These are phyloP conservation scores for Drosophila pullipes DNA, from an alignment of 2,888 invertebrate species.

Conservation along the genomic window DNA sequence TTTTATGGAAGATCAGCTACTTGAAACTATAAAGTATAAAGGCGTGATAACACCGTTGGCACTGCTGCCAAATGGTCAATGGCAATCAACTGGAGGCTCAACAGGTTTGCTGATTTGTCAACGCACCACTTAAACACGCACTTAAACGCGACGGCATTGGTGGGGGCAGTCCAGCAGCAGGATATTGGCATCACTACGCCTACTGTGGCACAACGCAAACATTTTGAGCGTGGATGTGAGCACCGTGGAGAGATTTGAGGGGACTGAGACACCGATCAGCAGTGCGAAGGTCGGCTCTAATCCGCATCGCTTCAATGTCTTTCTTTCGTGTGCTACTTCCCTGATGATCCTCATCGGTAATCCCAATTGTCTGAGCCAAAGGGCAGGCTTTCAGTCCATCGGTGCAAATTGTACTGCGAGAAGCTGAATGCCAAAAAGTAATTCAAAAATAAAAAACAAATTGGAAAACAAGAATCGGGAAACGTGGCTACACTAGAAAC, in stretches of 20 bases:
- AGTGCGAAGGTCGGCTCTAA: constrained; percentile 68
- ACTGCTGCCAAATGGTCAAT: neutral
- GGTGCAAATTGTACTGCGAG: constrained; percentile 39
- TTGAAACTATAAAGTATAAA: no score
- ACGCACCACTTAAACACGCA: neutral
- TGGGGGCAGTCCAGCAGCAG: constrained; percentile 47
- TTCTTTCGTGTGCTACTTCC: constrained; percentile 88
- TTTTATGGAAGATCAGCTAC: neutral
- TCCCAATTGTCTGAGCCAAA: constrained; percentile 76
- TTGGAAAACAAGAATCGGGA: neutral
- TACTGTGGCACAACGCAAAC: constrained; percentile 84
- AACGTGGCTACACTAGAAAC: neutral
- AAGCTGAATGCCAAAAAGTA: neutral
- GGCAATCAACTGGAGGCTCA: constrained; percentile 10
- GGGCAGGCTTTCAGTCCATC: constrained; percentile 67
- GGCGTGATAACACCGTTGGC: no score
- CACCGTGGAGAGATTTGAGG: constrained; percentile 93
- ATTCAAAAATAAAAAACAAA: neutral
- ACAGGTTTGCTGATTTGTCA: constrained; percentile 7
- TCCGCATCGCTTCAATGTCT: constrained; percentile 87
- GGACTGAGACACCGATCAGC: constrained; percentile 90
- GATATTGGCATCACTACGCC: constrained; percentile 88
- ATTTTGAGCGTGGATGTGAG: constrained; percentile 88
- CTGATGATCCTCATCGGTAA: constrained; percentile 87
- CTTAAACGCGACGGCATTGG: neutral